These are phyloP conservation scores for Sebastes cheni DNA, from an alignment of 2,797 vertebrate species.

Conservation along the genomic window DNA sequence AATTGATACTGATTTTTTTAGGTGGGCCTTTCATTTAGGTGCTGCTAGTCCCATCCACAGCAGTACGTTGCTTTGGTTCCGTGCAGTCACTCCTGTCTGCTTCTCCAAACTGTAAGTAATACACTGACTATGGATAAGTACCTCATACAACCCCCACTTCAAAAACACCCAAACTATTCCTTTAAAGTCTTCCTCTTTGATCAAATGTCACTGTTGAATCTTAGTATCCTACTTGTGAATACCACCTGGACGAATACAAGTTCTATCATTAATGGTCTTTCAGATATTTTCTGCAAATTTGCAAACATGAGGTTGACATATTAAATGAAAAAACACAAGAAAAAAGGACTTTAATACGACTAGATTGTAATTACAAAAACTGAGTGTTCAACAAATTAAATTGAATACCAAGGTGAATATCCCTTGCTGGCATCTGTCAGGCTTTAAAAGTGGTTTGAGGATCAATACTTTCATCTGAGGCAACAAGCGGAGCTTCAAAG, in stretches of 20 bases:
- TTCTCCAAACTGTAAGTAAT: too few relatives aligned
- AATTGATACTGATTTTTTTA: too few relatives aligned
- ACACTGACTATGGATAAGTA: too few relatives aligned
- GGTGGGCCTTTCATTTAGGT: too few relatives aligned
- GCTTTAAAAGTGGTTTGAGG: constrained; percentile 7
- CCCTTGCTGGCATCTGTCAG: background rate
- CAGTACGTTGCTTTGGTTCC: too few relatives aligned
- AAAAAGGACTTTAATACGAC: background rate
- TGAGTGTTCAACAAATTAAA: background rate
- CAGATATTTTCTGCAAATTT: background rate
- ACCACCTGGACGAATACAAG: background rate
- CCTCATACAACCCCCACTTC: too few relatives aligned
- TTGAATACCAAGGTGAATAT: background rate
- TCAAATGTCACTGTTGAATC: background rate
- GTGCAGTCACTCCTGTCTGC: too few relatives aligned
- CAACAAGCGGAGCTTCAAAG: constrained; percentile 28
- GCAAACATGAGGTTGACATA: background rate
- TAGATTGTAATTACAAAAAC: background rate
- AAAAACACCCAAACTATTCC: too few relatives aligned
- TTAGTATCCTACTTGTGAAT: background rate
- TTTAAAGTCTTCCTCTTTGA: background rate
- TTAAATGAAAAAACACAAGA: background rate
- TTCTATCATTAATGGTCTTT: background rate
- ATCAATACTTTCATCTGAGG: constrained; percentile 20
- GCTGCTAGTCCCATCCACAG: too few relatives aligned